Evolutionary conservation across 2,888 invertebrate species (phyloP), one percentile per base, ranked within the genome.

Genomic region (Idaea straminata): DNA sequence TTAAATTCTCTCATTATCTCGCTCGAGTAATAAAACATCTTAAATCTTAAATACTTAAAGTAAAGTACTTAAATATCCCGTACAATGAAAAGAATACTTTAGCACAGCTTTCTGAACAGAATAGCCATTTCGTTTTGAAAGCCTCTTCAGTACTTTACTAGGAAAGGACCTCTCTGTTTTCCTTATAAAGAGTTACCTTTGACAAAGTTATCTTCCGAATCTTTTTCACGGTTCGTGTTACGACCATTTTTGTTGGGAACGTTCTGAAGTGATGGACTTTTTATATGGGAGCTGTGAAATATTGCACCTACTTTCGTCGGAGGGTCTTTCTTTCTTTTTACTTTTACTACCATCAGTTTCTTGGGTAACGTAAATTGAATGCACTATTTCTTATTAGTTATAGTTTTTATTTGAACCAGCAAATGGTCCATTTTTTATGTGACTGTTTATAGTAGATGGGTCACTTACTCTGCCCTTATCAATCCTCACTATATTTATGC

Each of bases 181-280:
- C 80, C 74, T 76, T 78, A 79, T 81, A 83, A 79, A 83, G 76
- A 70, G 73, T 71, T 79, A 83, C 84, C 84, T 84, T 85, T 83
- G 84, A 85, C 81, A 78, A 78, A 78, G 81, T 85, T 85, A 86
- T 86, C 83, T 79, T 60, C 63, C 67, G 68, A 77, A 85, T 85
- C 84, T 85, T 81, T 85, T 84, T 85, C 85, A 84, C 75, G 74
- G 73, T 65, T 65, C 70, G 62, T 72, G 71, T 78, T 71, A 72
- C 62, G 68, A 64, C 62, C 68, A 64, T 68, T 72, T 68, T 71
- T 68, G 69, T 68, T 65, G 59, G 64, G 57, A 61, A 57, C 62
- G 64, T 61, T 63, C 71, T 72, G 62, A 64, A 64, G 63, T 64
- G 65, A 63, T 58, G 62, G 65, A 65, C 64, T 70, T 72, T 73